Conservation (phyloP, 2,888 invertebrate species). For the Melikaiella ostensackeni region DNA sequence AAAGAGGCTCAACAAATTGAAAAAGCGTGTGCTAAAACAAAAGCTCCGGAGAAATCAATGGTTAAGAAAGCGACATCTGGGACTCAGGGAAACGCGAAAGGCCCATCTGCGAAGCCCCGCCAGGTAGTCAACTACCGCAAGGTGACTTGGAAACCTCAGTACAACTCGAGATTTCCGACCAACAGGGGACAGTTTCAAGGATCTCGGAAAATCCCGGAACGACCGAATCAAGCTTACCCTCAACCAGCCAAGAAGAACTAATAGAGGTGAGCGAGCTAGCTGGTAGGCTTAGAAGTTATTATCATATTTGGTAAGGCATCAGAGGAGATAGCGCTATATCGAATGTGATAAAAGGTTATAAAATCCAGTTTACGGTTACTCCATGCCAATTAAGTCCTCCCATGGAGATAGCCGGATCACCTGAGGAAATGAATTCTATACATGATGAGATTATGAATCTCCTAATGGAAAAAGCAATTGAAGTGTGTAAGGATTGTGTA, state of each 20-base stretch:
- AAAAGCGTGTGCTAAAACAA: not conserved
- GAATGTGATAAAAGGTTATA: not conserved
- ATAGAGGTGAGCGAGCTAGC: not conserved
- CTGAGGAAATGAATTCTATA: no score
- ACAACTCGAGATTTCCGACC: not conserved
- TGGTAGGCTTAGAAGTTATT: not conserved
- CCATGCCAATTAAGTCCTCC: not conserved
- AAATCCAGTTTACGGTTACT: not conserved
- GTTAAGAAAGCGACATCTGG: no score
- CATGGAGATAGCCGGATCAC: no score
- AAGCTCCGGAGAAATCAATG: not conserved
- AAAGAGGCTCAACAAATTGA: not conserved
- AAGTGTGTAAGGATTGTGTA: no score
- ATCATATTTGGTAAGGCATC: not conserved
- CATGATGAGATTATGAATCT: no score
- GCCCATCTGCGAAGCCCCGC: not conserved
- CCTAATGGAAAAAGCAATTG: no score
- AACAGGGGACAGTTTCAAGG: not conserved
- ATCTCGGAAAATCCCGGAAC: not conserved
- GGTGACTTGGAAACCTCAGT: not conserved
- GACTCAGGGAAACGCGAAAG: not conserved
- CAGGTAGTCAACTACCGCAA: not conserved
- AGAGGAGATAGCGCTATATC: not conserved
- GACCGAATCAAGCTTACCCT: no score
- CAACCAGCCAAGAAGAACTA: not conserved